Conservation (phyloP, 2,113 vertebrate genomes). For the Orthochromis malagaraziensis region DNA sequence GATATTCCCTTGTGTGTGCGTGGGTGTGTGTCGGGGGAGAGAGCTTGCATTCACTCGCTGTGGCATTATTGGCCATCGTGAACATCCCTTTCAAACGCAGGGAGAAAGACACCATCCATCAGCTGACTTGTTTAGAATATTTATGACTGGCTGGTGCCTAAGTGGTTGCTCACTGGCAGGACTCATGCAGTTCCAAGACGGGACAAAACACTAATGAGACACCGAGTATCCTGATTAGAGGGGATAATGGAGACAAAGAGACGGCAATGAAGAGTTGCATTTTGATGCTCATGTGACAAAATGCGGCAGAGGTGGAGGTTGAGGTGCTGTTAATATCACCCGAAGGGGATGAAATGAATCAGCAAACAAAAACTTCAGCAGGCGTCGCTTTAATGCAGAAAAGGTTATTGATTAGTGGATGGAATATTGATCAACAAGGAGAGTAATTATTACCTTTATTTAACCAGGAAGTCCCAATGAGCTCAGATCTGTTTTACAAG, state of each 20-base stretch:
- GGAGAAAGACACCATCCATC: constrained; percentile 53
- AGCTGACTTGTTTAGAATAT: constrained; percentile 62
- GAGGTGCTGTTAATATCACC: not conserved
- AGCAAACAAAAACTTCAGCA: not conserved
- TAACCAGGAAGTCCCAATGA: not conserved
- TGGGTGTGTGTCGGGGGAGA: not conserved
- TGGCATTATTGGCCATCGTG: constrained; percentile 28
- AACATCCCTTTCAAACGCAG: constrained; percentile 43
- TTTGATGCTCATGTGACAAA: not conserved
- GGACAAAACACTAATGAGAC: constrained; percentile 34
- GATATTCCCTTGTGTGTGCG: constrained; percentile 14
- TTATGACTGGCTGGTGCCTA: constrained; percentile 56
- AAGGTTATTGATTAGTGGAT: not conserved
- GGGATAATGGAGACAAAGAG: not conserved
- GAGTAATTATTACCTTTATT: not conserved
- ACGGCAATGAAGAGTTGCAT: not conserved
- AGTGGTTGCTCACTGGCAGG: constrained; percentile 44
- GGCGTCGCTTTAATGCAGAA: not conserved
- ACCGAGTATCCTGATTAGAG: constrained; percentile 18
- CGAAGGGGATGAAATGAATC: not conserved
- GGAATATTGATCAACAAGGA: not conserved
- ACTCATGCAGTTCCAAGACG: constrained; percentile 24
- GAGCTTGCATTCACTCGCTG: constrained; percentile 36
- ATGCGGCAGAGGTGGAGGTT: not conserved
- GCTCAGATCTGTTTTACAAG: not conserved